Evolutionary conservation across 2,113 vertebrate species (phyloP).

Genomic region (Australoheros scitulus): DNA sequence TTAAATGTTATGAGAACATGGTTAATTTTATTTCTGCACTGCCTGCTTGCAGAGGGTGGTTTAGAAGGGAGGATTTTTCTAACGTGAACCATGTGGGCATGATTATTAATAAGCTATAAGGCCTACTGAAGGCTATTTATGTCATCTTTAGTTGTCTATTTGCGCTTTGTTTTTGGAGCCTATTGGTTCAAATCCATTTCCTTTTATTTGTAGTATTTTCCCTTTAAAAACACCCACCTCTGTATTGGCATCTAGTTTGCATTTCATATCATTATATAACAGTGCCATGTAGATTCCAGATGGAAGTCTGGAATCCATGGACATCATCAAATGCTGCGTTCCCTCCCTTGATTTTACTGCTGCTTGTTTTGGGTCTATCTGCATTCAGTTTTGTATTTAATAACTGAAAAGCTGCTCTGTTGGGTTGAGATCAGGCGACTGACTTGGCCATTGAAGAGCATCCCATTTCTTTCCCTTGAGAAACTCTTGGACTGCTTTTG

Average conservation of each 20-base stretch:
- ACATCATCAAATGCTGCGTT: fast-evolving
- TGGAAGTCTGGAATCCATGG: background rate
- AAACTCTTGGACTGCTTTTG: background rate
- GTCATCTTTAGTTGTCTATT: background rate
- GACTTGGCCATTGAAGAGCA: background rate
- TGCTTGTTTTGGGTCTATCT: background rate
- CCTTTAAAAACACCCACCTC: background rate
- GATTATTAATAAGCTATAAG: background rate
- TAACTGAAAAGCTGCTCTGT: background rate
- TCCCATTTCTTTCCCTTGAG: background rate
- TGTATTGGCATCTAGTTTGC: background rate
- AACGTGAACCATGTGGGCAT: background rate
- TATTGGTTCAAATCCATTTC: background rate
- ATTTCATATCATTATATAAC: background rate
- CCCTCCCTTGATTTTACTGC: background rate
- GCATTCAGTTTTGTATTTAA: background rate
- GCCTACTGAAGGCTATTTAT: background rate
- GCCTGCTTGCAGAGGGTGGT: background rate
- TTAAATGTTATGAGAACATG: background rate
- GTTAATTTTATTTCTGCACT: background rate
- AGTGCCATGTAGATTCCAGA: too few species aligned
- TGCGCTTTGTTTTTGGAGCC: too few species aligned
- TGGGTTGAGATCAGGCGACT: background rate
- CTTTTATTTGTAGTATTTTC: fast-evolving
- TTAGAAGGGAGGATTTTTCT: background rate